Conservation (phyloP, 2,888 invertebrate genomes). For the Platerodrilus igneus region DNA sequence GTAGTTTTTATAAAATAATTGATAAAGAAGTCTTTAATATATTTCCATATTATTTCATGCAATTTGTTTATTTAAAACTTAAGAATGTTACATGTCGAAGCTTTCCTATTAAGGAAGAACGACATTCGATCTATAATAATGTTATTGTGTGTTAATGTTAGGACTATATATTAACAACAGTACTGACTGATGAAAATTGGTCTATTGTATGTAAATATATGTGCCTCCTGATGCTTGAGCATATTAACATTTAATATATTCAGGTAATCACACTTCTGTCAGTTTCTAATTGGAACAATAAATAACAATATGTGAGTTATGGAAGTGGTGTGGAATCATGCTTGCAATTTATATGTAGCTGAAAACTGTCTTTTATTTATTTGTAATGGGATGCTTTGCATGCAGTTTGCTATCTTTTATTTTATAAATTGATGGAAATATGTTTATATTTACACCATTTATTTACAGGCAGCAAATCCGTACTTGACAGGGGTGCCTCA, state of each 20-base stretch:
- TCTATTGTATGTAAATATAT: conserved; percentile 23
- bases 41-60: too few relatives aligned
- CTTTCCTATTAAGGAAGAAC: conserved; percentile 16
- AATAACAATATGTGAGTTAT: conserved; percentile 12
- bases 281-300: too few relatives aligned
- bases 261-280: too few relatives aligned
- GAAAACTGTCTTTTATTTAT: not conserved
- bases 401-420: not conserved
- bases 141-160: conserved; percentile 25
- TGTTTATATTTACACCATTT: too few relatives aligned
- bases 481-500: conserved; percentile 89
- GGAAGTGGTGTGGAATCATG: conserved; percentile 20
- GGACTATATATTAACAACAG: conserved; percentile 20
- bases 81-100: too few relatives aligned
- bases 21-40: too few relatives aligned
- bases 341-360: conserved; percentile 3
- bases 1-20: too few relatives aligned
- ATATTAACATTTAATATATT: too few relatives aligned
- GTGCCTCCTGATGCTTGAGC: conserved; percentile 17
- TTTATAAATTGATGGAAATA: not conserved
- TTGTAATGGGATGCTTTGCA: not conserved
- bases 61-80: too few relatives aligned
- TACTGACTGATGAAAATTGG: conserved; percentile 19
- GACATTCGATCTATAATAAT: conserved; percentile 18
- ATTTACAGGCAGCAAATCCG: conserved; percentile 75